Evolutionary conservation across 2,797 vertebrate species (phyloP).

Genomic region (Lophura swinhoii): DNA sequence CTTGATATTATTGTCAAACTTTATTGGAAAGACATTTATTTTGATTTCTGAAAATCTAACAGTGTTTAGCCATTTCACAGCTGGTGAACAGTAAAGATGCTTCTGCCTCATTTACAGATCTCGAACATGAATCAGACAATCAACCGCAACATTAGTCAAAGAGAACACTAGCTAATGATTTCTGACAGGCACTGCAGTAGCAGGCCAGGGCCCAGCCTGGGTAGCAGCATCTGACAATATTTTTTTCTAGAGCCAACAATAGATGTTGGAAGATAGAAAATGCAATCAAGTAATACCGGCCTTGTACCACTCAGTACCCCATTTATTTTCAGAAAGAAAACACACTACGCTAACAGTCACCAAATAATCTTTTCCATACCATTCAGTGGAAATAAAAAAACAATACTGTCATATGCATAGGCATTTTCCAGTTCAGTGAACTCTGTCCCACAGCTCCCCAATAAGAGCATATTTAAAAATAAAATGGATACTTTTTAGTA

Average conservation of each 20-base stretch:
- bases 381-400: not conserved
- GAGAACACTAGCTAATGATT: slow-evolving; percentile 87
- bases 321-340: slow-evolving; percentile 1
- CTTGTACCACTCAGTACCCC: not conserved
- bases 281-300: slow-evolving; percentile 50
- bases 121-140: slow-evolving; percentile 89
- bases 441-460: not conserved
- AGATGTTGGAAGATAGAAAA: slow-evolving; percentile 63
- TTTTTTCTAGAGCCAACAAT: slow-evolving; percentile 72
- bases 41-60: slow-evolving; percentile 82
- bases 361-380: not conserved
- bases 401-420: not conserved
- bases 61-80: slow-evolving; percentile 81
- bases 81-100: slow-evolving; percentile 86
- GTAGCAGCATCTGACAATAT: slow-evolving; percentile 74
- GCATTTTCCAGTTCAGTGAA: not conserved
- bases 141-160: slow-evolving; percentile 93
- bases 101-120: slow-evolving; percentile 85
- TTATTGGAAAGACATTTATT: slow-evolving; percentile 79
- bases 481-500: not conserved
- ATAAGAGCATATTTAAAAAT: not conserved
- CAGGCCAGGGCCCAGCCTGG: slow-evolving; percentile 80
- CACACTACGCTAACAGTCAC: not conserved
- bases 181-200: slow-evolving; percentile 87
- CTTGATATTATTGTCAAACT: slow-evolving; percentile 72